phyloP scores from a whole-genome alignment of 1,140 invertebrate genomes.

The Aphelenchoides avenae region DNA sequence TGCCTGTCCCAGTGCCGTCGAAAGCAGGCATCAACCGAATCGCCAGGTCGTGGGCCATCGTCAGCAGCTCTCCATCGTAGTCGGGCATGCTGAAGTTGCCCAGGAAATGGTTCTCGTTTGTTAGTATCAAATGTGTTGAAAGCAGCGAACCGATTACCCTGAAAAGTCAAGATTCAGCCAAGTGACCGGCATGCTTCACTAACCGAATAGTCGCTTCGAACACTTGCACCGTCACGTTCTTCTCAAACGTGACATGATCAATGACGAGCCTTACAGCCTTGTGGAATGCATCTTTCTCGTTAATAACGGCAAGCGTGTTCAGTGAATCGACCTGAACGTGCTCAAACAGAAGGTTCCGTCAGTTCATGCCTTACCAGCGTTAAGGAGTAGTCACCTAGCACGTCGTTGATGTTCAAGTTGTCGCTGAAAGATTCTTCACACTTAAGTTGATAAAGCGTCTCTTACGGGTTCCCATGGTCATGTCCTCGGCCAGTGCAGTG shows the following conservation, averaged over 20 bases:
- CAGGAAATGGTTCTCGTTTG: conserved; percentile 65
- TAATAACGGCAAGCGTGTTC: conserved; percentile 65
- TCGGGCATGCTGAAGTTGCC: conserved; percentile 65
- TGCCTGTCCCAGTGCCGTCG: conserved; percentile 64
- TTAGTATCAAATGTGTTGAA: conserved; percentile 70
- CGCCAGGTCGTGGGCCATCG: conserved; percentile 68
- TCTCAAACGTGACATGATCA: conserved; percentile 68
- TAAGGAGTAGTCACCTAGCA: conserved; percentile 68
- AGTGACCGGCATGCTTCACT: neutral
- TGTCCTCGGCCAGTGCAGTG: conserved; percentile 65
- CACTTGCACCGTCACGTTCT: conserved; percentile 69
- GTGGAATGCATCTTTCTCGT: conserved; percentile 66
- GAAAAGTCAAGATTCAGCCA: conserved; percentile 3
- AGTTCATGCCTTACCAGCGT: conserved; percentile 60
- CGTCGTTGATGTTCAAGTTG: conserved; percentile 73
- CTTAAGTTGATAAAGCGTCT: conserved; percentile 10
- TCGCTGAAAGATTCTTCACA: conserved; percentile 60
- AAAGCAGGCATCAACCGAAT: conserved; percentile 67
- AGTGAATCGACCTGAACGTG: conserved; percentile 70
- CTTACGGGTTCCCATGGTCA: conserved; percentile 66
- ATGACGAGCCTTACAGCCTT: conserved; percentile 67
- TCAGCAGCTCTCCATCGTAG: conserved; percentile 67
- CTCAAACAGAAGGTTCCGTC: conserved; percentile 61
- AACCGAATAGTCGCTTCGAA: conserved; percentile 71
- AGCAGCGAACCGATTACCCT: conserved; percentile 68